Conservation (phyloP, 2,113 vertebrate genomes). For the Gnathonemus longibarbis region DNA sequence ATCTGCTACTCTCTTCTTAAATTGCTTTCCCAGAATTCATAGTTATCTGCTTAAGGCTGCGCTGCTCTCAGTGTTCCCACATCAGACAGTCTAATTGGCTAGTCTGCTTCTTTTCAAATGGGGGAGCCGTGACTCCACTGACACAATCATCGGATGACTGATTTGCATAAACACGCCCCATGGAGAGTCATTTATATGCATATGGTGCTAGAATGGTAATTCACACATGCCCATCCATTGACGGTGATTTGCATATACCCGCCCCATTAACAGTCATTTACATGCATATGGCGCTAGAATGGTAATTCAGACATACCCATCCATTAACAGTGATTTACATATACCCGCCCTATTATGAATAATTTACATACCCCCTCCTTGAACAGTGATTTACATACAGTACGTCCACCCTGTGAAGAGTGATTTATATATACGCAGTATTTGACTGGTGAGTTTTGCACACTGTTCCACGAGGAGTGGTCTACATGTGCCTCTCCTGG, state of each 20-base stretch:
- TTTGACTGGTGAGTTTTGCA: not conserved
- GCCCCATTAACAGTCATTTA: not conserved
- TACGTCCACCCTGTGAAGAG: not conserved
- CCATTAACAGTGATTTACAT: not conserved
- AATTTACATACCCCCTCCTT: not conserved
- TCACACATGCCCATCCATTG: not conserved
- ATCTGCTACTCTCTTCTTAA: not conserved
- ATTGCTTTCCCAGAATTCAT: not conserved
- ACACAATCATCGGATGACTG: not conserved
- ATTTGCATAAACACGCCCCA: slow-evolving; percentile 1
- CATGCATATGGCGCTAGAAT: not conserved
- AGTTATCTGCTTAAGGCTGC: not conserved
- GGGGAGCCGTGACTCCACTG: not conserved
- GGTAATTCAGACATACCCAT: not conserved
- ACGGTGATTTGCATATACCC: not conserved
- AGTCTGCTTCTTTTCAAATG: not conserved
- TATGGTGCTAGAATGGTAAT: not conserved
- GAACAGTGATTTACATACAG: not conserved
- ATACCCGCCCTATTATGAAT: not conserved
- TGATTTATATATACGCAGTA: not conserved
- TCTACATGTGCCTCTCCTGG: not conserved
- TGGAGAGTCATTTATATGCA: not conserved
- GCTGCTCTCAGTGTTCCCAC: not conserved
- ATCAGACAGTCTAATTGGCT: not conserved
- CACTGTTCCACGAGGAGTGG: not conserved